Evolutionary conservation across 2,113 vertebrate genomes (phyloP).

Genomic region (Neolamprologus fasciatus): DNA sequence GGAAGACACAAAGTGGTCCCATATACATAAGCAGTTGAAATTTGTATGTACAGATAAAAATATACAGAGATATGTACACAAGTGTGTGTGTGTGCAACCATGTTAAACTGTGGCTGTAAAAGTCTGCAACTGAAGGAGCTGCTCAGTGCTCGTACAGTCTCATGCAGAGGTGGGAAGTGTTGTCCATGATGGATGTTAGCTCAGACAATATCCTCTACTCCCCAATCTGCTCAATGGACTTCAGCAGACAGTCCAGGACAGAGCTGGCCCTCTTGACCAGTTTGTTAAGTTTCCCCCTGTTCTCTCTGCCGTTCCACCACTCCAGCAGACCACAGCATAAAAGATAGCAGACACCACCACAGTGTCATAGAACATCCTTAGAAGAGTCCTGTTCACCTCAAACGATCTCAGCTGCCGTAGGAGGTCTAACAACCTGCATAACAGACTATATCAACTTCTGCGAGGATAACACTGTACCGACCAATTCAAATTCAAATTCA

Average conservation of each 20-base stretch:
- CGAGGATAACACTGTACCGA: not conserved
- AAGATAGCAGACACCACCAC: not conserved
- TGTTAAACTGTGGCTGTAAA: not conserved
- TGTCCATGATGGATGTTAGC: not conserved
- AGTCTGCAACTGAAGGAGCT: not conserved
- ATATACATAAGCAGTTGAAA: not conserved
- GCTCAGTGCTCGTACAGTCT: not conserved
- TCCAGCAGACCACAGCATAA: not conserved
- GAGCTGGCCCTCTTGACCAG: not conserved
- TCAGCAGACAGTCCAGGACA: not conserved
- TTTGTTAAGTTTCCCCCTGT: not conserved
- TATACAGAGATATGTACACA: not conserved
- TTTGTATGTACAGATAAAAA: not conserved
- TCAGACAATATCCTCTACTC: not conserved
- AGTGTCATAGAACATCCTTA: not conserved
- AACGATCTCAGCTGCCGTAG: not conserved
- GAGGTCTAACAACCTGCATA: not conserved
- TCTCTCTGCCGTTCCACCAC: not conserved
- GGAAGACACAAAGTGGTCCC: not conserved
- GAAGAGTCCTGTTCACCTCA: not conserved
- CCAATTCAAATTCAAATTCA: no score
- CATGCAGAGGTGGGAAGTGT: rapidly evolving
- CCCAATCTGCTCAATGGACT: not conserved
- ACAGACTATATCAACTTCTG: not conserved
- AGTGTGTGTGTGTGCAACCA: not conserved